These are phyloP conservation scores for Dendrocincla fuliginosa DNA, from an alignment of 2,797 vertebrate species.

Conservation along the genomic window DNA sequence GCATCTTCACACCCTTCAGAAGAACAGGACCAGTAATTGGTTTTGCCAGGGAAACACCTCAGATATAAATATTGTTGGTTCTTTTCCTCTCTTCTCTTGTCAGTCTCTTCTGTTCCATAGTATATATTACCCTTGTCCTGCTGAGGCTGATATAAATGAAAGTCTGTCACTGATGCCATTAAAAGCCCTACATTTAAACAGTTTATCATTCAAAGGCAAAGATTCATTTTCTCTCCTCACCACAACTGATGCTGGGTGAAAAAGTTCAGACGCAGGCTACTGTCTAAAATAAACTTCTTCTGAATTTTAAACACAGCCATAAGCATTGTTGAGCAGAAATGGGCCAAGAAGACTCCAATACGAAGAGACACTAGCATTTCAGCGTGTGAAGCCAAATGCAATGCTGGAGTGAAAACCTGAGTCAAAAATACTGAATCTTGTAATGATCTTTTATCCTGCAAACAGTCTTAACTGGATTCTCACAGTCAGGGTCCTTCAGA, in stretches of 20 bases:
- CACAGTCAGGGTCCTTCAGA: not conserved
- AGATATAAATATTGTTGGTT: slow-evolving; percentile 58
- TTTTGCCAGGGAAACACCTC: slow-evolving; percentile 58
- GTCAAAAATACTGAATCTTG: not conserved
- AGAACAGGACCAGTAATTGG: slow-evolving; percentile 51
- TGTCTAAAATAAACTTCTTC: not conserved
- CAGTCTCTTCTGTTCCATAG: not conserved
- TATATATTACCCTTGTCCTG: not conserved
- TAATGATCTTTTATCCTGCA: not conserved
- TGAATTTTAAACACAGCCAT: not conserved
- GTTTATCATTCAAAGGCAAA: slow-evolving; percentile 27
- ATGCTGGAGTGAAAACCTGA: not conserved
- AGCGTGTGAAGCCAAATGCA: not conserved
- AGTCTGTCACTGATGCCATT: slow-evolving; percentile 27
- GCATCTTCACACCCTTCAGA: not conserved
- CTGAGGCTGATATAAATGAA: slow-evolving; percentile 27
- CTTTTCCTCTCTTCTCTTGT: slow-evolving; percentile 14
- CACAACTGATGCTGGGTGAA: not conserved
- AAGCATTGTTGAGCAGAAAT: not conserved
- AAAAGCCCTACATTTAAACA: slow-evolving; percentile 19
- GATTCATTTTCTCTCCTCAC: not conserved
- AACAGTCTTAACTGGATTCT: not conserved
- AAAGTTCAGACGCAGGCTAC: not conserved
- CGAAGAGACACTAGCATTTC: not conserved
- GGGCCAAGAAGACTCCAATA: not conserved